These are phyloP conservation scores for Holacanthus passer DNA, from an alignment of 2,113 vertebrate genomes.

Conservation along the genomic window DNA sequence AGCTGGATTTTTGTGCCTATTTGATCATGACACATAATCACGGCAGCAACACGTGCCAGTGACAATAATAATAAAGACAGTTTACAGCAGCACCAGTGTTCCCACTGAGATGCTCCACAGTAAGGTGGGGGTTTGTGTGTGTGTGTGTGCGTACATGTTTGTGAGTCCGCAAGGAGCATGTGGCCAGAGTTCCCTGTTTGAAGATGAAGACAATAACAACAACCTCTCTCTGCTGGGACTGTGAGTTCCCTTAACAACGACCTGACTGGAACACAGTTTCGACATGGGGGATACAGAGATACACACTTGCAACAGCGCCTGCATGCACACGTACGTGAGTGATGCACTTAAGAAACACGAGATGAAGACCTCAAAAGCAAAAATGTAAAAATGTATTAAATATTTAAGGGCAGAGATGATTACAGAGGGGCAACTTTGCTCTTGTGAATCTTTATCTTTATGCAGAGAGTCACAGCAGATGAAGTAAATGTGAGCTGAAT, in stretches of 20 bases:
- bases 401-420: slow-evolving; percentile 17
- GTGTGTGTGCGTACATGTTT: slow-evolving; percentile 22
- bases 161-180: slow-evolving; percentile 29
- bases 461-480: slow-evolving; percentile 17
- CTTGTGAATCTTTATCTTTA: slow-evolving; percentile 6
- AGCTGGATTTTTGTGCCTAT: slow-evolving; percentile 4
- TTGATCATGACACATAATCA: slow-evolving; percentile 46
- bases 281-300: not conserved
- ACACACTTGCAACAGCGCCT: not conserved
- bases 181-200: slow-evolving; percentile 29
- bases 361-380: not conserved
- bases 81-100: slow-evolving; percentile 35
- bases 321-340: not conserved
- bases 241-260: slow-evolving; percentile 36
- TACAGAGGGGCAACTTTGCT: not conserved
- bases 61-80: slow-evolving; percentile 30
- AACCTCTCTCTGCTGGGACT: slow-evolving; percentile 36
- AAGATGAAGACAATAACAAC: slow-evolving; percentile 56
- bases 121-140: slow-evolving; percentile 14
- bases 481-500: slow-evolving; percentile 27
- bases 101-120: slow-evolving; percentile 27
- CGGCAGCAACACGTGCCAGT: slow-evolving; percentile 26
- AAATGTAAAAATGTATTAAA: not conserved
- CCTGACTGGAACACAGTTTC: slow-evolving; percentile 22
- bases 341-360: not conserved